Evolutionary conservation across 2,888 invertebrate species (phyloP), one percentile per base, ranked within the genome.

Genomic region (Heteromyza rotundicornis): DNA sequence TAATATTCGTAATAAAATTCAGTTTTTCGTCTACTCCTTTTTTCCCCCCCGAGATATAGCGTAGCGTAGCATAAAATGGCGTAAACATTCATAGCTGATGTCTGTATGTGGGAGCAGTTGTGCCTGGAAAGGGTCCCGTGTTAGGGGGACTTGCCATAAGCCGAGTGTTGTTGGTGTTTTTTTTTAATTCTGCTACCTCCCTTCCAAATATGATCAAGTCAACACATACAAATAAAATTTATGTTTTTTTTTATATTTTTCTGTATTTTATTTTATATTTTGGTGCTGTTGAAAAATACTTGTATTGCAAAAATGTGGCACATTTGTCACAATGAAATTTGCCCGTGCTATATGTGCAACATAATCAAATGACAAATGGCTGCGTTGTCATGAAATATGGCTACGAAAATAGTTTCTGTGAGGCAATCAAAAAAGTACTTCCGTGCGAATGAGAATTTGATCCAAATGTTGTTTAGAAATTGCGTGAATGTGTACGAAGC

Each of bases 301-400:
- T n/a, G n/a, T 7, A 19, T 61, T 52, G 49, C 62, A 62, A 70
- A 75, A 74, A 71, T 72, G 72, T 66, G 71, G 69, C 72, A 73
- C 68, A 74, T 71, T 59, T 52, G 57, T 57, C 57, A 57, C 49
- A 50, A 32, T 32, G 57, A 49, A 50, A 44, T 52, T 24, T 59
- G 59, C 24, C 27, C 7, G 27, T 27, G 10, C 14, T 23, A 20
- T 23, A 17, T 17, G 3, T 5, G 14, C 23, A n/a, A 16, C 73
- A 67, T 67, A 70, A 70, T 73, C 72, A 74, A 74, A 75, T 75
- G 74, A 74, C 76, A 74, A 74, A 76, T 74, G 73, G 70, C 72
- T 72, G 67, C 74, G 74, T 72, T 74, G 74, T 71, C 73, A 70
- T 74, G 73, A 75, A 75, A 75, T 74, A 74, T 74, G 72, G 71